Evolutionary conservation across 2,888 invertebrate species (phyloP).

Genomic region (Andrena marginata): DNA sequence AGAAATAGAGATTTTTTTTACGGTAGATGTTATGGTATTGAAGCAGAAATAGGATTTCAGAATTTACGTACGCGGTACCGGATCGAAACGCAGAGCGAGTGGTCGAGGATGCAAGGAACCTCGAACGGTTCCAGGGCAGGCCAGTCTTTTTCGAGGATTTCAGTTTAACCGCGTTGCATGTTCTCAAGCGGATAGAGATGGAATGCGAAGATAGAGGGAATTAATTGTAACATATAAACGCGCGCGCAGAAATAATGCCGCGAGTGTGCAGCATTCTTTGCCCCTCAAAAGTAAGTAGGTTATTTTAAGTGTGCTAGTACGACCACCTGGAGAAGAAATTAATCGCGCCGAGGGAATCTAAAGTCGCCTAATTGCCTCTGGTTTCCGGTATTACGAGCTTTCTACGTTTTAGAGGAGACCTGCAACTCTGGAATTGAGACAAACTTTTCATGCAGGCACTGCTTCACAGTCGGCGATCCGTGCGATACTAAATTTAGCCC

Average conservation of each 20-base stretch:
- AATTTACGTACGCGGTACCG: neutral
- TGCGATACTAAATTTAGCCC: constrained; percentile 39
- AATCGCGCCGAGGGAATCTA: neutral
- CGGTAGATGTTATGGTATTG: neutral
- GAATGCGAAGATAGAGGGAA: constrained; percentile 36
- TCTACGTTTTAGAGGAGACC: neutral
- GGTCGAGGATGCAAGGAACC: neutral
- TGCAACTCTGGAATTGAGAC: neutral
- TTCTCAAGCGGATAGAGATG: constrained; percentile 26
- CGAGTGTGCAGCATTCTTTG: constrained; percentile 9
- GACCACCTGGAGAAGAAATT: neutral
- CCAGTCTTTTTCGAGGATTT: constrained; percentile 7
- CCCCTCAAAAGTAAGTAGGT: constrained; percentile 38
- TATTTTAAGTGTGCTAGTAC: constrained; percentile 17
- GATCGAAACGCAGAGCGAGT: neutral
- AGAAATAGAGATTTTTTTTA: neutral
- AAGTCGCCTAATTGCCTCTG: constrained; percentile 1
- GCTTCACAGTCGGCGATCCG: neutral
- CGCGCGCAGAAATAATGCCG: neutral
- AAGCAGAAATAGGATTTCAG: neutral
- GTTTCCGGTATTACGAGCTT: neutral
- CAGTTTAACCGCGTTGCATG: neutral
- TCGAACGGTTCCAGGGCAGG: neutral
- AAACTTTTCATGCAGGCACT: neutral
- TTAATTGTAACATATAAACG: constrained; percentile 42